Conservation (phyloP, 2,113 vertebrate genomes). For the Cebidichthys violaceus region DNA sequence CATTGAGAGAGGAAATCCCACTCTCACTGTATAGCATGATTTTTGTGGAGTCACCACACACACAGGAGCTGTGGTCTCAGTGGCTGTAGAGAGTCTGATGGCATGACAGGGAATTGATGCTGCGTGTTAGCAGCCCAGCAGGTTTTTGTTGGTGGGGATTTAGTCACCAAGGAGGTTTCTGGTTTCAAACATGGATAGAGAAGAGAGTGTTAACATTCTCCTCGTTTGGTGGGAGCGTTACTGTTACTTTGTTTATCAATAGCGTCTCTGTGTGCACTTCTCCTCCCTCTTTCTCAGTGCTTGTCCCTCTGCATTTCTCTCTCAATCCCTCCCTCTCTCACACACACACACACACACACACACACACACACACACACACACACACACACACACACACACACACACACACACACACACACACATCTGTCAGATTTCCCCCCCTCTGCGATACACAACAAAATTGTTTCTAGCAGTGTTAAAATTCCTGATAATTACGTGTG, state of each 20-base stretch:
- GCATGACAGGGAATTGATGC: constrained; percentile 36
- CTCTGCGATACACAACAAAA: constrained; percentile 20
- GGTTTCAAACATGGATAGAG: constrained; percentile 22
- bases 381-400: constrained; percentile 27
- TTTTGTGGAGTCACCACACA: constrained; percentile 43
- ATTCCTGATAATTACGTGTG: constrained; percentile 31
- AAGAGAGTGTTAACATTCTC: constrained; percentile 68
- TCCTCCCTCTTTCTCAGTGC: constrained; percentile 40
- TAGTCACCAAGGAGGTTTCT: constrained; percentile 27
- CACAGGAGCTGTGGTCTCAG: constrained; percentile 31
- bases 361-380: constrained; percentile 27
- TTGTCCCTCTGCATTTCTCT: constrained; percentile 33
- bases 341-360: constrained; percentile 23
- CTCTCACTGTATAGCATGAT: constrained; percentile 40
- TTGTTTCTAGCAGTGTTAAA: constrained; percentile 20
- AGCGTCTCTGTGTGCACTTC: constrained; percentile 74
- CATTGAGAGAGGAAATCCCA: constrained; percentile 54
- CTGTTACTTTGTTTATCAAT: constrained; percentile 74
- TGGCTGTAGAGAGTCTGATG: constrained; percentile 42
- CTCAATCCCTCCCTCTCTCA: constrained; percentile 4
- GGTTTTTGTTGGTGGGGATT: constrained; percentile 32
- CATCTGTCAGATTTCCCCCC: constrained; percentile 34
- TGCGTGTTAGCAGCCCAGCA: constrained; percentile 59
- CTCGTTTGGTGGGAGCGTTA: constrained; percentile 53
- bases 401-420: constrained; percentile 13